Conservation (phyloP, 1,140 invertebrate genomes). For the Orchestia grillus region DNA sequence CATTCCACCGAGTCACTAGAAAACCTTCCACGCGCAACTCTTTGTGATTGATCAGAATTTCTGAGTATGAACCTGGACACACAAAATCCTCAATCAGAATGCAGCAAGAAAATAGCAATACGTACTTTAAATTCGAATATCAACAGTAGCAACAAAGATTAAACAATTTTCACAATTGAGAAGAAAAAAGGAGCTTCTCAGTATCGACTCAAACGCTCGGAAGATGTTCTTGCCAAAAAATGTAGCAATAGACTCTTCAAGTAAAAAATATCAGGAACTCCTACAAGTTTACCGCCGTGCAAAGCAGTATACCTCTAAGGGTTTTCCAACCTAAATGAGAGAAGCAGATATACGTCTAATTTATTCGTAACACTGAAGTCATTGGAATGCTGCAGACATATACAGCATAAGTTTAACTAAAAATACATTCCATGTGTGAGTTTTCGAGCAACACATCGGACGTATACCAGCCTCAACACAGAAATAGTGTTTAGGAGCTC, state of each 20-base stretch:
- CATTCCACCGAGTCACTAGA: conserved; percentile 73
- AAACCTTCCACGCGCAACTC: conserved; percentile 79
- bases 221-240: background rate
- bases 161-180: too few species aligned
- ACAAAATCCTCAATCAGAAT: background rate
- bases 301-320: too few species aligned
- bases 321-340: too few species aligned
- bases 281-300: background rate
- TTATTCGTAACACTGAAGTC: too few species aligned
- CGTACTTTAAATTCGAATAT: background rate
- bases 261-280: background rate
- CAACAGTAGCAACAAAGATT: background rate
- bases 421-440: too few species aligned
- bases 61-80: conserved; percentile 61
- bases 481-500: background rate
- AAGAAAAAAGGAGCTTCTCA: background rate
- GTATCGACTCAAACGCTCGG: background rate
- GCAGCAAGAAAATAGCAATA: background rate
- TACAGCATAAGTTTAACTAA: too few species aligned
- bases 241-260: background rate
- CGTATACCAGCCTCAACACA: background rate
- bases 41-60: conserved; percentile 71
- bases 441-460: background rate
- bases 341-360: too few species aligned
- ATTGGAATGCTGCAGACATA: too few species aligned